Base-by-base conservation (phyloP, 2,113 vertebrate genomes). In the Spea multiplicata region DNA sequence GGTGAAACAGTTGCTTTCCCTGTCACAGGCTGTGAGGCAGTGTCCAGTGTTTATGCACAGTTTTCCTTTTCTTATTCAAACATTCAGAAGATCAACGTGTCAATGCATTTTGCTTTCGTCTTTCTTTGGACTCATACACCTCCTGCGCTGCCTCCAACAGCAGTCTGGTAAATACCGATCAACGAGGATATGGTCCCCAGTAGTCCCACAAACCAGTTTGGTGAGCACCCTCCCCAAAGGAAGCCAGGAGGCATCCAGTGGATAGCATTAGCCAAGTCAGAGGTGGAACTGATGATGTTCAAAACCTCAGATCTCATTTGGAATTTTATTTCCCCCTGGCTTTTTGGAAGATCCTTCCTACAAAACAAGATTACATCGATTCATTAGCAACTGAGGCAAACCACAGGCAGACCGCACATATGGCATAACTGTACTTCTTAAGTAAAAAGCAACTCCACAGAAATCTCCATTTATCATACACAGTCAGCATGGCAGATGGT, bases 171-270 rank as follows among this genome's bases (percentile, higher is more conserved):
- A 83, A 96, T 83, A 12, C 93, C 92, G 68, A 95, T 93, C 71
- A 98, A 73, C 6, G 97, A 99, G 0, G 97, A 98, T 4, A 89
- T 0, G 0, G 95, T 98, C 0, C 97, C 97, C 91, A 98, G 85
- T 50, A 99, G 92, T 17, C 97, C 97, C 44, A 99, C 95, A 48
- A 98, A 81, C 96, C 96, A 99, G 0, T 83, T 85, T 3, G 96
- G 95, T 83, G 96, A 95, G 3, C 8, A 66, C 44, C 96, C 96
- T 0, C 94, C 95, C 97, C 97, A 99, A 1, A 99, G 89, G 62
- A 98, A 86, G 0, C 97, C 97, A 0, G 89, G 88, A 0, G 96
- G 95, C 92, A 99, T 91, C 97, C 97, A 99, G 71, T 99, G 95
- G 82, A 99, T 74, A 0, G 97, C 95, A 0, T 98, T 99, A 82